Conservation (phyloP, 2,797 vertebrate species). For the Acipenser oxyrinchus region DNA sequence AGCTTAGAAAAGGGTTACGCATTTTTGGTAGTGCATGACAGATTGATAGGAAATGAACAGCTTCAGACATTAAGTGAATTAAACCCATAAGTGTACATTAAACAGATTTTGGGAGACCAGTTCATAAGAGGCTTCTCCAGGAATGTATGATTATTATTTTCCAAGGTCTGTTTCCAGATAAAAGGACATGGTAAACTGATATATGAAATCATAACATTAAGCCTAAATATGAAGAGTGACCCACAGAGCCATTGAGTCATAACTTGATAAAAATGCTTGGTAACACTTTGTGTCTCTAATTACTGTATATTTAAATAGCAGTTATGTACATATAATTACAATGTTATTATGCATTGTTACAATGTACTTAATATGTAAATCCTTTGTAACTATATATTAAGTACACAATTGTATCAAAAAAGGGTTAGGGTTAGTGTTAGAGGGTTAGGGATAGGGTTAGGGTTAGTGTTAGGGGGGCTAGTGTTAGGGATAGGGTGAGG, state of each 20-base stretch:
- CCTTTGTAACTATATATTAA: too few relatives aligned
- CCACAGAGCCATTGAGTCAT: neutral
- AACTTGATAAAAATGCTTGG: neutral
- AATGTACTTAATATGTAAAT: too few relatives aligned
- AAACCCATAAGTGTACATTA: neutral
- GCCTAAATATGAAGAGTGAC: slow-evolving; percentile 3
- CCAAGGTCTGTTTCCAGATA: slow-evolving; percentile 1
- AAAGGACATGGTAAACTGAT: slow-evolving; percentile 1
- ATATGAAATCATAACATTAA: neutral
- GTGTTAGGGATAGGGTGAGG: too few relatives aligned
- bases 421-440: too few relatives aligned
- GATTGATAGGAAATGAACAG: neutral
- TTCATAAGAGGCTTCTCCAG: neutral
- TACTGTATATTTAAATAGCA: too few relatives aligned
- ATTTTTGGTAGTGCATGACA: neutral
- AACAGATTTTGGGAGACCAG: slow-evolving; percentile 3
- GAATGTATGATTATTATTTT: slow-evolving; percentile 5
- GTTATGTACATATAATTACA: too few relatives aligned
- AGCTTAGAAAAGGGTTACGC: neutral
- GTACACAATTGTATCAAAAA: too few relatives aligned
- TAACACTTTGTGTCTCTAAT: too few relatives aligned
- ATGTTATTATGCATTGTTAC: too few relatives aligned
- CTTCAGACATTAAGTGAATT: neutral
- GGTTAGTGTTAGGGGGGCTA: too few relatives aligned
- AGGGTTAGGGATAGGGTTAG: too few relatives aligned